Evolutionary conservation across 2,797 vertebrate species (phyloP).

Genomic region (Bovichtus variegatus): DNA sequence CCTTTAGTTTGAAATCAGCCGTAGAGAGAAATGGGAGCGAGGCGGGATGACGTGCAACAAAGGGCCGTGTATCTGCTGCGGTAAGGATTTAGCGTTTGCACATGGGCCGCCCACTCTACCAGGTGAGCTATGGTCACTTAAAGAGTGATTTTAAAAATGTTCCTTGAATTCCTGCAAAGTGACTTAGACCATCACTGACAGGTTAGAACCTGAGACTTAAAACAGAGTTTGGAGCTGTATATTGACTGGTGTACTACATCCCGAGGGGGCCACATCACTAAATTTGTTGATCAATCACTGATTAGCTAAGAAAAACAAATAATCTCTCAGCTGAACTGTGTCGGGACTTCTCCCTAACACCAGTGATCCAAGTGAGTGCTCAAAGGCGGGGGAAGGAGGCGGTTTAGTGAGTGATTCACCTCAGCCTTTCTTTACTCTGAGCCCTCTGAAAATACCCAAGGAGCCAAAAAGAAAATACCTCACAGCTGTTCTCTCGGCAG

Average conservation of each 20-base stretch:
- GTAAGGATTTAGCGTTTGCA: conserved; percentile 6
- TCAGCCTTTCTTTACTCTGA: conserved; percentile 69
- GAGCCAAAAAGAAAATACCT: conserved; percentile 83
- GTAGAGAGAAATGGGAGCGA: too few relatives aligned
- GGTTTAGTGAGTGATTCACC: conserved; percentile 68
- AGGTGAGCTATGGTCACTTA: too few relatives aligned
- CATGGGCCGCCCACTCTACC: too few relatives aligned
- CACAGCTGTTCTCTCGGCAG: conserved; percentile 78
- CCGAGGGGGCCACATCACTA: conserved; percentile 13
- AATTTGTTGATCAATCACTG: conserved; percentile 61
- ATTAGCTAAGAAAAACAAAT: conserved; percentile 61
- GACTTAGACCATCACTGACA: conserved; percentile 8
- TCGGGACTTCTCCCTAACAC: conserved; percentile 37
- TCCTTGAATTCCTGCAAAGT: neutral
- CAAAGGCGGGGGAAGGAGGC: conserved; percentile 45
- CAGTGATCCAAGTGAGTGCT: conserved; percentile 58
- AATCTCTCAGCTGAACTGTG: conserved; percentile 25
- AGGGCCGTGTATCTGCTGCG: too few relatives aligned
- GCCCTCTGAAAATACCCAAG: conserved; percentile 74
- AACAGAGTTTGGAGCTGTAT: conserved; percentile 10
- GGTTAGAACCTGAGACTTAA: neutral
- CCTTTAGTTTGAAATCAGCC: too few relatives aligned
- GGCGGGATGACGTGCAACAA: too few relatives aligned
- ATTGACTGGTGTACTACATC: neutral
- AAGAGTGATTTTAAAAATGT: conserved; percentile 5